These are phyloP conservation scores for Cyprinodon diabolis DNA, from an alignment of 2,797 vertebrate species.

Conservation along the genomic window DNA sequence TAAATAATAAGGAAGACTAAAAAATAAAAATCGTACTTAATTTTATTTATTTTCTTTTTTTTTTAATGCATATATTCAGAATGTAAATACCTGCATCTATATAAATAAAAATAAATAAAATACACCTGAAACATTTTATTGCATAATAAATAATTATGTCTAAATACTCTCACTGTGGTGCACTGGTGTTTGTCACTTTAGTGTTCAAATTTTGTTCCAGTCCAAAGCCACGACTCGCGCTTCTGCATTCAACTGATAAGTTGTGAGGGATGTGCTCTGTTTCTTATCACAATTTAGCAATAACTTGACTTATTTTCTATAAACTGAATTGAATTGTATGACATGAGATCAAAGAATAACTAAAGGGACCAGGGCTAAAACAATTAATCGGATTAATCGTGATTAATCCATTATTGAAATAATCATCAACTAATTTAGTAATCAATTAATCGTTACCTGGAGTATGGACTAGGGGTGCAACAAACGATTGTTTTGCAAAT, in stretches of 20 bases:
- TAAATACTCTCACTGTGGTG: too few relatives aligned
- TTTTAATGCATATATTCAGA: background rate
- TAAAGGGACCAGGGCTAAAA: too few relatives aligned
- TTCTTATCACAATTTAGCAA: background rate
- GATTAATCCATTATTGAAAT: too few relatives aligned
- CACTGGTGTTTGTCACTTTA: background rate
- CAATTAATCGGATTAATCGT: too few relatives aligned
- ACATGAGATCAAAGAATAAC: background rate
- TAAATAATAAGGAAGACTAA: background rate
- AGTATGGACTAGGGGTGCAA: too few relatives aligned
- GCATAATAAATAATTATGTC: too few relatives aligned
- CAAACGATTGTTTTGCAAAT: too few relatives aligned
- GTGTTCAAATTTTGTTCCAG: background rate
- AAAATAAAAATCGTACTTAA: background rate
- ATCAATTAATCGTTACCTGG: too few relatives aligned
- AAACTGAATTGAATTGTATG: background rate
- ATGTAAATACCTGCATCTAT: background rate
- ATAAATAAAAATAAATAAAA: background rate
- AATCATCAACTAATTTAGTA: too few relatives aligned
- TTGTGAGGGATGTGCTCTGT: background rate
- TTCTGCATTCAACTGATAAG: slow-evolving; percentile 1
- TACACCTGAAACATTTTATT: too few relatives aligned
- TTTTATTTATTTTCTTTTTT: background rate
- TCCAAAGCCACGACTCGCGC: background rate
- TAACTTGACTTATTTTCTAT: background rate